Base-by-base conservation (phyloP, 2,113 vertebrate genomes). In the Todiramphus chloris region DNA sequence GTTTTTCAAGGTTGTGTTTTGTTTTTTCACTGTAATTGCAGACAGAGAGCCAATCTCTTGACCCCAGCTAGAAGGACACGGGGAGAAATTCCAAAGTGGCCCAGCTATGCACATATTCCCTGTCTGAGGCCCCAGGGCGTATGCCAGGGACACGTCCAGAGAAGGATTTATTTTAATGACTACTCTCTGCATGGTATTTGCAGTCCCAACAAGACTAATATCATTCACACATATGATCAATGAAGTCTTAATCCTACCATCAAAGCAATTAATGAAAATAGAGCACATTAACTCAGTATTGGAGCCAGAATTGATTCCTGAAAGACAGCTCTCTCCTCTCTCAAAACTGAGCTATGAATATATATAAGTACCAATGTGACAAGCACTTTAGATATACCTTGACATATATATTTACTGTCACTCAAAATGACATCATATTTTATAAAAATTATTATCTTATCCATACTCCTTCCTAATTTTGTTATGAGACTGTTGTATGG, bases 191-290 rank as follows among this genome's bases (percentile, higher is more conserved):
- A 39, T 53, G 28, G 77, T 73, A 89, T 89, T 92, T 94, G 77
- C 62, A 93, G 66, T 94, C 66, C 43, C 69, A 69, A 87, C 51
- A 91, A 92, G 50, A 76, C 62, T 92, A 84, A 73, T 83, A 69
- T 79, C 28, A 82, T 92, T 94, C 77, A 64, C 58, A 72, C 53
- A 72, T 78, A 63, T 17, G 19, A 86, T 95, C 94, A 96, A 78
- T 90, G 76, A 87, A 95, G 30, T 79, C 77, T 84, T 94, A 96
- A 93, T 91, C 74, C 89, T 39, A 76, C 66, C 70, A 69, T 66
- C 73, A 79, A 94, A 92, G 69, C 70, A 89, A 96, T 89, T 96
- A 96, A 92, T 84, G 94, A 89, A 96, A 96, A 89, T 5, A 83
- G 58, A 96, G 48, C 41, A 70, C 50, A 75, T 89, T 70, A 94